Percentiles rank a stretch among this genome's conserved stretches.
phyloP scores from a whole-genome alignment of 37 sponge, comb jelly and placozoan species.

The Hexactinellida sp. region DNA sequence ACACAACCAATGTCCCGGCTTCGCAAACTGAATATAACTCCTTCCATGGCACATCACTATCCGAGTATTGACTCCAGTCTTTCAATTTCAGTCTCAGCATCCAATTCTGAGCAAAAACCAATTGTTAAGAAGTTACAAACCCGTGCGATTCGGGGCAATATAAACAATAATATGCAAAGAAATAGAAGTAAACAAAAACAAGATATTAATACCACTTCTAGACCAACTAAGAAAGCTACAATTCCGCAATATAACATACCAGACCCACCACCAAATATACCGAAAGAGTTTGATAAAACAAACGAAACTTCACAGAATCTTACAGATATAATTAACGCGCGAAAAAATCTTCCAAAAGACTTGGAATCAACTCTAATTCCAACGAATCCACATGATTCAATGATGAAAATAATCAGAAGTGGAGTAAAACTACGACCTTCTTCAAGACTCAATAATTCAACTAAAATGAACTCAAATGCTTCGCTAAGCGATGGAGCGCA shows the following conservation, averaged over 20 bases:
- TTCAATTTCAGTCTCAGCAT: neutral
- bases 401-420: conserved; percentile 10
- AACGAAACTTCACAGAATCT: neutral
- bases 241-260: neutral
- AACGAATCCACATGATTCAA: neutral
- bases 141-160: neutral
- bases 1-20: neutral
- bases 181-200: neutral
- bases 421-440: neutral
- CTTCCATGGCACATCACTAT: neutral
- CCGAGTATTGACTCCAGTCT: neutral
- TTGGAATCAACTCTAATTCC: neutral
- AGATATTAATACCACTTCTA: neutral
- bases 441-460: neutral
- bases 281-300: neutral
- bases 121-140: neutral
- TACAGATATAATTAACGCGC: neutral
- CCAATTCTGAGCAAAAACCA: neutral
- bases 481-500: neutral
- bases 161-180: neutral
- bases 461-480: neutral
- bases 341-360: neutral
- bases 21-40: neutral
- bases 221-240: neutral
- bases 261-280: neutral